These are phyloP conservation scores for Manis pentadactyla DNA, from an alignment of 2,797 vertebrate species.

Conservation along the genomic window DNA sequence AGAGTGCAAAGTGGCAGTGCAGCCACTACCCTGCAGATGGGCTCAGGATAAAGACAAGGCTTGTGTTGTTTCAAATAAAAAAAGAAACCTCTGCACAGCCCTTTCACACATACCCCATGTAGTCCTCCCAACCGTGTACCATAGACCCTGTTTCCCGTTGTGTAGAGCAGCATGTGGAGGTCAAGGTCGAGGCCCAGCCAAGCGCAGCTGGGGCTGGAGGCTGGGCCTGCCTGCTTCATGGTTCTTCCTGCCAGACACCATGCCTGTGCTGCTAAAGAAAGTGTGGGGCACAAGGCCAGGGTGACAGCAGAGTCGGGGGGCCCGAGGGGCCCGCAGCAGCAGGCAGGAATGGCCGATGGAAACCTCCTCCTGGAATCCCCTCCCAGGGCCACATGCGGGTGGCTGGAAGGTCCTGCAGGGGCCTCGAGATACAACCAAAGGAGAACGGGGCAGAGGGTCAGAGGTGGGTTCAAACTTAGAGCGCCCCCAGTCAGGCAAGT, in stretches of 20 bases:
- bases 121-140: neutral
- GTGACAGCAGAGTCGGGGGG: neutral
- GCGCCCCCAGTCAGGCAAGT: neutral
- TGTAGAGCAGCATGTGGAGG: neutral
- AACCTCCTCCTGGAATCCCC: neutral
- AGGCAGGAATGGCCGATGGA: neutral
- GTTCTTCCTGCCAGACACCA: neutral
- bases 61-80: neutral
- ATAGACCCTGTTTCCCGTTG: neutral
- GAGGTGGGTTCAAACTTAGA: neutral
- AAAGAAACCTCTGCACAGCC: neutral
- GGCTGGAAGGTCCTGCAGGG: neutral
- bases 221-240: neutral
- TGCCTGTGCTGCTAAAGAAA: neutral
- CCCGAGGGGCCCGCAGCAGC: neutral
- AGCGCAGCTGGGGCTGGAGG: neutral
- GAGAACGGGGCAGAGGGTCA: neutral
- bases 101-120: neutral
- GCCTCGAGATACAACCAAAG: neutral
- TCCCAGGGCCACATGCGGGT: neutral
- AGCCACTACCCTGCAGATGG: accelerated
- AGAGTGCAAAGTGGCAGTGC: accelerated
- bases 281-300: neutral
- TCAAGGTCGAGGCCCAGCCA: neutral
- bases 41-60: neutral